phyloP scores from a whole-genome alignment of 2,888 invertebrate species.

The Drosophila kambysellisi region DNA sequence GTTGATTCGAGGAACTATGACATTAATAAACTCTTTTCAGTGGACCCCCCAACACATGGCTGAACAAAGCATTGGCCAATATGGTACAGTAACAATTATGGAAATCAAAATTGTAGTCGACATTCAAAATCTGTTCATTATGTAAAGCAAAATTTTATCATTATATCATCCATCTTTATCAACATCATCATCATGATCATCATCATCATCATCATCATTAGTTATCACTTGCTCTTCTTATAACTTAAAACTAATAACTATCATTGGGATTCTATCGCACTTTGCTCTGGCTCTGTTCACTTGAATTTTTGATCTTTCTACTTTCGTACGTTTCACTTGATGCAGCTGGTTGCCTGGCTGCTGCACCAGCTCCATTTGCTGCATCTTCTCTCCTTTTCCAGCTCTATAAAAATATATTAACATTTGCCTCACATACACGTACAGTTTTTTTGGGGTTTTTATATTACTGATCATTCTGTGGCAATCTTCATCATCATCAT shows the following conservation, averaged over 20 bases:
- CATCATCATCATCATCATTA: constrained; percentile 48
- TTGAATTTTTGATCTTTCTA: constrained; percentile 33
- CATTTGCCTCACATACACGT: not conserved
- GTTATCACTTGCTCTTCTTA: constrained; percentile 79
- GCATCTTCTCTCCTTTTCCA: not conserved
- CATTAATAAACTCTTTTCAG: not conserved
- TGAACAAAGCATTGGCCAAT: constrained; percentile 37
- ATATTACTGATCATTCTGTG: not conserved
- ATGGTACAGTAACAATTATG: constrained; percentile 14
- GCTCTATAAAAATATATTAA: constrained; percentile 4
- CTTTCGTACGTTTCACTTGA: constrained; percentile 16
- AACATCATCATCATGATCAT: constrained; percentile 3
- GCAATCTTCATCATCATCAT: constrained; percentile 9
- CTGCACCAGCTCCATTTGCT: not conserved
- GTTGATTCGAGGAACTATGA: constrained; percentile 20
- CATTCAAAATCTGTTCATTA: constrained; percentile 52
- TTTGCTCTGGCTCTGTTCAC: constrained; percentile 49
- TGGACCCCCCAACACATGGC: constrained; percentile 18
- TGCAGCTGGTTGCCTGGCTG: not conserved
- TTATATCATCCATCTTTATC: constrained; percentile 14
- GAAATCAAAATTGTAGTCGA: constrained; percentile 19
- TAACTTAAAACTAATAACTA: constrained; percentile 72
- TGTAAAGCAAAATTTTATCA: constrained; percentile 15
- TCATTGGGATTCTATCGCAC: constrained; percentile 76
- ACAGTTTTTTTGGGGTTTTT: not conserved